Base-by-base conservation (phyloP, 2,113 vertebrate genomes). In the Oostethus manadensis region DNA sequence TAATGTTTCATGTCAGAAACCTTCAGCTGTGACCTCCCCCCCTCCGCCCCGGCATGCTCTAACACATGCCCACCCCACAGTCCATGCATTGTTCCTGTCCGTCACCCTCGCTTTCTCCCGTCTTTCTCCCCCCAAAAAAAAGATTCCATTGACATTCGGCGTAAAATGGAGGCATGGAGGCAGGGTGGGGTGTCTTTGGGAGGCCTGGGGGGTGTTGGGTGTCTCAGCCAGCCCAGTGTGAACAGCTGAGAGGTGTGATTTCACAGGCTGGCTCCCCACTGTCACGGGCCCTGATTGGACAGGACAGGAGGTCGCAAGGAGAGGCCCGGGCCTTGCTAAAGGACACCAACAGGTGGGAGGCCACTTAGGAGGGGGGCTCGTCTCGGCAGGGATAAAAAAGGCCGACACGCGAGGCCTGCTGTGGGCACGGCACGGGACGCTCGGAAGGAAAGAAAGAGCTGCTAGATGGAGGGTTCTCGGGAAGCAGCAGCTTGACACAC, bases 171-270 rank as follows among this genome's bases (percentile, higher is more conserved):
- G 65, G 71, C 68, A 83, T 72, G 35, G 53, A 68, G 65, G 71
- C 68, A 61, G 69, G 70, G 64, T 55, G 71, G 66, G 61, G 72
- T 8, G 54, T 56, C 38, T 51, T 15, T 4, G 5, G n/a, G n/a
- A n/a, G n/a, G n/a, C n/a, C n/a, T 3, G 61, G 68, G 64, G 71
- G 87, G 89, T 91, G 86, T 91, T 87, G 89, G 88, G 83, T 91
- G 86, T 90, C 89, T 88, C 66, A 51, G 29, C 7, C 29, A 81
- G 84, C 80, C 75, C 83, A 88, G 88, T 83, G 89, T 74, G 86
- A 90, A 97, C 96, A 98, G 96, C 94, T 98, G 96, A 95, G 93
- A 86, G 73, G 91, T 92, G 92, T 93, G 92, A 93, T 90, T 92
- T 93, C 90, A 87, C 75, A 93, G 88, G 84, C 88, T 88, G 86